phyloP scores from a whole-genome alignment of 2,113 vertebrate species.

The Pristiophorus japonicus region DNA sequence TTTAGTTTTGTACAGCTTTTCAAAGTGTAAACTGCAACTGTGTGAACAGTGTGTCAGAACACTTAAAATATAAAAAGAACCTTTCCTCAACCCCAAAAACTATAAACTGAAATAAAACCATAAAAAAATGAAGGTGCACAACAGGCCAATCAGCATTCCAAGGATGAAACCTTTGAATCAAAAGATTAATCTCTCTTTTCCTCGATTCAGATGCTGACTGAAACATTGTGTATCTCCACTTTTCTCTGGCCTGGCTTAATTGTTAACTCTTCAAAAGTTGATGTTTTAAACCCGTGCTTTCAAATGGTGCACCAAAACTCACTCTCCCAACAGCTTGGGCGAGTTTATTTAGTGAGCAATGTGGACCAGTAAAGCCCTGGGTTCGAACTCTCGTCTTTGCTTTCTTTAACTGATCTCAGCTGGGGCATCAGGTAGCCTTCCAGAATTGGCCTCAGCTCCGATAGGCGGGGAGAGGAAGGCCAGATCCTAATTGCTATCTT shows the following conservation, averaged over 20 bases:
- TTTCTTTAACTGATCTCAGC: neutral
- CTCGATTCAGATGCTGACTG: neutral
- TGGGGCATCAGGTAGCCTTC: neutral
- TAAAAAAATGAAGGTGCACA: neutral
- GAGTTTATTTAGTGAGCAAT: neutral
- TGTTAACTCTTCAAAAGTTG: neutral
- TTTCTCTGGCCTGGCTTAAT: neutral
- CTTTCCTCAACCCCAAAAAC: neutral
- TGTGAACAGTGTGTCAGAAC: neutral
- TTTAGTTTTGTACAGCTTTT: neutral
- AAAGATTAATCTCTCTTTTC: no score
- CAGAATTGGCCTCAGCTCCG: neutral
- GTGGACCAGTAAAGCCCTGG: neutral
- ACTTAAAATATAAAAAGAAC: neutral
- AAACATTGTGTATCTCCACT: neutral
- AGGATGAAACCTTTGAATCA: neutral
- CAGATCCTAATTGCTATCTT: neutral
- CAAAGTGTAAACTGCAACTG: neutral
- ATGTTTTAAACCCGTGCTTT: neutral
- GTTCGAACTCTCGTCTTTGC: neutral
- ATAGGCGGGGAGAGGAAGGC: neutral
- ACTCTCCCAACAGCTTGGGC: neutral
- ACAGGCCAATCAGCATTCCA: neutral
- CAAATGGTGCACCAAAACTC: neutral
- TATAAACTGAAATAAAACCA: neutral